Evolutionary conservation across 2,113 vertebrate genomes (phyloP), one percentile per base, ranked within the genome.

Genomic region (Forbesichthys agassizii): DNA sequence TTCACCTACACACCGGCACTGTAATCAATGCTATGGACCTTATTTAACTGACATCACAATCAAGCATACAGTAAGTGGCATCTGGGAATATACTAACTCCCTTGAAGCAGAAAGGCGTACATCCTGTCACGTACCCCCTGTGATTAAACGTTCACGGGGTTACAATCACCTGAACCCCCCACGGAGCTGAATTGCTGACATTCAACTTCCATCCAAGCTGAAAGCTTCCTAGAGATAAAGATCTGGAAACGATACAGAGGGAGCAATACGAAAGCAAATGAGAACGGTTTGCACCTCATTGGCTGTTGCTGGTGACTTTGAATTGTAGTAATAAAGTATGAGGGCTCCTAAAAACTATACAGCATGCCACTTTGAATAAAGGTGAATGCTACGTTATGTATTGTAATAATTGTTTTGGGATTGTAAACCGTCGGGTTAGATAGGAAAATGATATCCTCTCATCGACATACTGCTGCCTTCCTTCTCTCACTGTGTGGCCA

Each of bases 21-120:
- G 60, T 33, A 85, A 78, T 85, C 71, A 82, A 16, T n/a, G 1
- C 66, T 73, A 64, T 68, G 48, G 33, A 60, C 20, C 48, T 3
- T 3, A 57, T 49, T 72, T 67, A 70, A 64, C 65, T 56, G 64
- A 52, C 36, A 48, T 88, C 82, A 77, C 55, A 80, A 85, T 84
- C 79, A 81, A 27, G 74, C 47, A 55, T 11, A 16, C 16, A 16
- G 16, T 16, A 27, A 73, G 68, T 52, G 68, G 66, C 48, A 64
- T 55, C 48, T 13, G 53, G 53, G 76, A 68, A 71, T 62, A 10
- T 42, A 5, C 59, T 66, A 46, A 61, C 66, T 71, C 20, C 49
- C 18, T 53, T 33, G 57, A 36, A 47, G 9, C 12, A 55, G 13
- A 27, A 49, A 79, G 82, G 48, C 53, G 78, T 36, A 55, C 52